A percentile compares a stretch with the other conserved stretches of the same genome.
Conservation (phyloP, 2,797 vertebrate genomes). For the Dendrocincla fuliginosa region DNA sequence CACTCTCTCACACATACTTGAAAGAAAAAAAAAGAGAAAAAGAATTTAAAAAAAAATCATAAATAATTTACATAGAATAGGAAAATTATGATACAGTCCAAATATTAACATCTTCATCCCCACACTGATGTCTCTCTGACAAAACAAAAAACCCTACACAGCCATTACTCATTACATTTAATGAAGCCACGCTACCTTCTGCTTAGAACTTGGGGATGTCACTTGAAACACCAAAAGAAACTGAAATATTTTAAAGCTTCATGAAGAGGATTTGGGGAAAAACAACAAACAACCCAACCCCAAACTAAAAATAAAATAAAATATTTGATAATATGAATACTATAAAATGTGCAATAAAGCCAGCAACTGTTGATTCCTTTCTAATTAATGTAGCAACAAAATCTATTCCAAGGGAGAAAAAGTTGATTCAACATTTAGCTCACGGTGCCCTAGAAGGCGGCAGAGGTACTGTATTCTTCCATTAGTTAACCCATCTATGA, state of each 20-base stretch:
- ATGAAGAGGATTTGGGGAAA: not conserved
- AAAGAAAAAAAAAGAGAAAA: conserved; percentile 59
- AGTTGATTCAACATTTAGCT: not conserved
- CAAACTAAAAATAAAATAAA: not conserved
- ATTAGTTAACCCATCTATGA: not conserved
- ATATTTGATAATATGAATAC: conserved; percentile 57
- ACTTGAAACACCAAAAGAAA: conserved; percentile 55
- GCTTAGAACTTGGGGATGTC: conserved; percentile 56
- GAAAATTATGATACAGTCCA: conserved; percentile 92
- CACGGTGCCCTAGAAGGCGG: not conserved
- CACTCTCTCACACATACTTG: conserved; percentile 13
- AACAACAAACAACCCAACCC: not conserved
- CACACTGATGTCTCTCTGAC: conserved; percentile 55
- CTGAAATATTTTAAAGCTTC: conserved; percentile 4
- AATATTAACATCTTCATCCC: conserved; percentile 92
- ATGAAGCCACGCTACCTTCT: conserved; percentile 60
- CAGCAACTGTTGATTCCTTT: conserved; percentile 42
- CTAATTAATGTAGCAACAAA: not conserved
- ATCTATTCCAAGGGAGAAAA: conserved; percentile 20
- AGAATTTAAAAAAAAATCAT: conserved; percentile 78
- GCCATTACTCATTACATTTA: conserved; percentile 62
- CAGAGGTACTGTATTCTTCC: not conserved
- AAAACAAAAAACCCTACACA: conserved; percentile 56
- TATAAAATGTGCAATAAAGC: conserved; percentile 75
- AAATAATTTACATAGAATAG: conserved; percentile 97